Evolutionary conservation across 2,888 invertebrate genomes (phyloP).

Genomic region (Scotopteryx bipunctaria): DNA sequence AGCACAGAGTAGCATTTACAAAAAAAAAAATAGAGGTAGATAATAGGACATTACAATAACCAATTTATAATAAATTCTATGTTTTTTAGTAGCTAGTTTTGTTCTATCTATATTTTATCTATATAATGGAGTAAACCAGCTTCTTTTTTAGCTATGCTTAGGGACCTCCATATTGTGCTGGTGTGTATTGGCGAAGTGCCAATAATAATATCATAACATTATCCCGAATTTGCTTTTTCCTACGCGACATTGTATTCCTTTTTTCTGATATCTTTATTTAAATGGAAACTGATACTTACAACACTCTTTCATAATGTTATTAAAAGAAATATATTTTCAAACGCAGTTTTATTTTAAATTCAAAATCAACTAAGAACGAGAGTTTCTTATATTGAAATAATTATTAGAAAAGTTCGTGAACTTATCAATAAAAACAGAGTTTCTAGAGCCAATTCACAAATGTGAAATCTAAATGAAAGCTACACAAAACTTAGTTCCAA

Average conservation of each 20-base stretch:
- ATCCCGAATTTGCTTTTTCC: conserved; percentile 38
- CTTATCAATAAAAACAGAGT: neutral
- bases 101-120: neutral
- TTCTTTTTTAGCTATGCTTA: neutral
- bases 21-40: no score
- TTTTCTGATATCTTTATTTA: neutral
- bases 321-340: no score
- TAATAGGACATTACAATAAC: no score
- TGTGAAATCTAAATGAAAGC: conserved; percentile 4
- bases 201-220: conserved; percentile 59
- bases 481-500: conserved; percentile 14
- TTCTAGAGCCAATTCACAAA: conserved; percentile 2
- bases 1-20: no score
- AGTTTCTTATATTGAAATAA: neutral
- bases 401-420: neutral
- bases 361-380: no score
- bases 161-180: conserved; percentile 49
- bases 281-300: neutral
- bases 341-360: no score
- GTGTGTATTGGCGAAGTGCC: conserved; percentile 58
- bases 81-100: no score
- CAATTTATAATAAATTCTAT: no score
- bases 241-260: neutral
- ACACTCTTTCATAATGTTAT: neutral
- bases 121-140: neutral